phyloP scores from a whole-genome alignment of 2,888 invertebrate species.

The Lymantria dispar region DNA sequence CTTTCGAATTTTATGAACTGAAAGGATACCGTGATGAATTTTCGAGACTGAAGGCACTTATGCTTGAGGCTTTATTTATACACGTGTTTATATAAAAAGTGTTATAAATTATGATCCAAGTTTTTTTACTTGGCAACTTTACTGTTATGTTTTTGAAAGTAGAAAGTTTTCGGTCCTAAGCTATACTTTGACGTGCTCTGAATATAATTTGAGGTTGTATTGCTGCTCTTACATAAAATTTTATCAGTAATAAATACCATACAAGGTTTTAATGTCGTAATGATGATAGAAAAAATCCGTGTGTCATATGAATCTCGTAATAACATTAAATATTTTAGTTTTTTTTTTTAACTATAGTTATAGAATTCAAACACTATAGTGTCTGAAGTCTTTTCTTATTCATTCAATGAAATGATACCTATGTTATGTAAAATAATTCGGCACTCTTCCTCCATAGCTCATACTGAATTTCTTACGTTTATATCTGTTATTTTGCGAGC shows the following conservation, averaged over 20 bases:
- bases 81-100: slow-evolving; percentile 51
- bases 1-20: slow-evolving; percentile 41
- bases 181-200: slow-evolving; percentile 26
- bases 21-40: slow-evolving; percentile 62
- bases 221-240: slow-evolving; percentile 14
- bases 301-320: too few relatives aligned
- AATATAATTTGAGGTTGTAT: slow-evolving; percentile 25
- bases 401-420: too few relatives aligned
- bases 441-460: slow-evolving; percentile 10
- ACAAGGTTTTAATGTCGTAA: too few relatives aligned
- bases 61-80: slow-evolving; percentile 42
- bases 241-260: too few relatives aligned
- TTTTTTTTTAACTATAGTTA: too few relatives aligned
- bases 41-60: slow-evolving; percentile 35
- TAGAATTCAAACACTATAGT: too few relatives aligned
- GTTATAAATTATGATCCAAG: slow-evolving; percentile 57
- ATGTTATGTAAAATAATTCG: neutral
- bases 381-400: too few relatives aligned
- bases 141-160: slow-evolving; percentile 22
- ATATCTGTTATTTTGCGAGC: slow-evolving; percentile 33
- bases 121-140: slow-evolving; percentile 43
- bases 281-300: too few relatives aligned
- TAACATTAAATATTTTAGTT: too few relatives aligned
- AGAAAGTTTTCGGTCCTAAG: slow-evolving; percentile 25
- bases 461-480: slow-evolving; percentile 30